Conservation (phyloP, 2,797 vertebrate species). For the Catostomus latipinnis region DNA sequence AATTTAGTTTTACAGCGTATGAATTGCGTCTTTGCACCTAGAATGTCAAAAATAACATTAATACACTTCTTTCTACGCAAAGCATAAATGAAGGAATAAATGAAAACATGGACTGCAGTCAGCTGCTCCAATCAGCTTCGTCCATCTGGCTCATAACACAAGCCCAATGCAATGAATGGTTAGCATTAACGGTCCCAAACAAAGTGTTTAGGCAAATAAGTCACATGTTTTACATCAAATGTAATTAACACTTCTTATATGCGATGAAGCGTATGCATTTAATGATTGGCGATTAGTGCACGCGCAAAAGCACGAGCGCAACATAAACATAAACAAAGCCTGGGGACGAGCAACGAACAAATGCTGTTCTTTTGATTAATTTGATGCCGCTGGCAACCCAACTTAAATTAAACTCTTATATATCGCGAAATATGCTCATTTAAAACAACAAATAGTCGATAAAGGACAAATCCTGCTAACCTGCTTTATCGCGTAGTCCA, state of each 20-base stretch:
- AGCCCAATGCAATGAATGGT: slow-evolving; percentile 15
- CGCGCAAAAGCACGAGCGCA: slow-evolving; percentile 8
- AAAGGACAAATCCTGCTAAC: slow-evolving; percentile 57
- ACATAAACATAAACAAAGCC: slow-evolving; percentile 48
- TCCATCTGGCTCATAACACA: slow-evolving; percentile 37
- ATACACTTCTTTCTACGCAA: neutral
- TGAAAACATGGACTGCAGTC: neutral
- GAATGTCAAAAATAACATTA: neutral
- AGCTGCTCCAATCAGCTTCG: slow-evolving; percentile 23
- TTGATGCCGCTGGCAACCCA: neutral
- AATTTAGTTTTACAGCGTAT: slow-evolving; percentile 5
- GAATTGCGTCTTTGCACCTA: slow-evolving; percentile 23
- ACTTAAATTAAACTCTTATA: no score
- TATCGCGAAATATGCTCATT: neutral
- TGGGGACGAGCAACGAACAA: neutral
- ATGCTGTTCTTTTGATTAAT: neutral
- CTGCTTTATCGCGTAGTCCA: slow-evolving; percentile 60
- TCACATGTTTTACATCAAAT: neutral
- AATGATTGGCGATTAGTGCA: neutral
- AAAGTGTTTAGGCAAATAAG: neutral
- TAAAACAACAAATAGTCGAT: neutral
- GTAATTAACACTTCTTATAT: neutral
- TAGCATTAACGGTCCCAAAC: neutral
- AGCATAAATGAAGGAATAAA: neutral
- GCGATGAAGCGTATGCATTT: neutral